phyloP scores from a whole-genome alignment of 1,140 invertebrate species.

The Augochlora pura region DNA sequence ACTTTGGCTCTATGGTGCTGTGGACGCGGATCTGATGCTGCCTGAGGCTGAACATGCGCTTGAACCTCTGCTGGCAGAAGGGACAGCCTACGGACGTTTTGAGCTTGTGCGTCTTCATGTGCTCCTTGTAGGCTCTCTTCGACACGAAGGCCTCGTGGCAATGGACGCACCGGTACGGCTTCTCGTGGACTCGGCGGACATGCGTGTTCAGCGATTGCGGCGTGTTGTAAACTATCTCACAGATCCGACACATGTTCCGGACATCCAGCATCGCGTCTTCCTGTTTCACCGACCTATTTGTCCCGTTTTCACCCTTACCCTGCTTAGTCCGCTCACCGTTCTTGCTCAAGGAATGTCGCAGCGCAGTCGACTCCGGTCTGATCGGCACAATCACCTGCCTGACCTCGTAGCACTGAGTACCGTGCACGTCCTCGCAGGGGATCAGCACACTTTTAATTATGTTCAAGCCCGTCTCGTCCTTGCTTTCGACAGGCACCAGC shows the following conservation, averaged over 20 bases:
- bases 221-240: conserved; percentile 74
- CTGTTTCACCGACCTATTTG: conserved; percentile 56
- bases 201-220: conserved; percentile 75
- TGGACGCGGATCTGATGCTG: conserved; percentile 77
- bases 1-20: conserved; percentile 63
- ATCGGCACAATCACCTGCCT: background rate
- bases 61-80: conserved; percentile 78
- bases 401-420: background rate
- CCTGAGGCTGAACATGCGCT: conserved; percentile 78
- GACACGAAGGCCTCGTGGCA: conserved; percentile 69
- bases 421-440: background rate
- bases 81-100: conserved; percentile 55
- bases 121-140: conserved; percentile 39
- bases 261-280: conserved; percentile 2
- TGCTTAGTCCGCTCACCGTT: too few relatives aligned
- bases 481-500: conserved; percentile 1
- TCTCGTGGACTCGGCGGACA: conserved; percentile 71
- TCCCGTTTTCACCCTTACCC: background rate
- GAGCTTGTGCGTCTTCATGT: conserved; percentile 57
- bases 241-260: conserved; percentile 70
- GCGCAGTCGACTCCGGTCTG: background rate
- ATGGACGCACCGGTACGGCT: conserved; percentile 75
- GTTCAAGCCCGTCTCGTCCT: conserved; percentile 11
- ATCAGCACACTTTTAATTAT: conserved; percentile 24
- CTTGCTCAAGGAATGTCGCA: background rate